Base-by-base conservation (phyloP, 2,113 vertebrate genomes). In the Sphaerodactylus townsendi region DNA sequence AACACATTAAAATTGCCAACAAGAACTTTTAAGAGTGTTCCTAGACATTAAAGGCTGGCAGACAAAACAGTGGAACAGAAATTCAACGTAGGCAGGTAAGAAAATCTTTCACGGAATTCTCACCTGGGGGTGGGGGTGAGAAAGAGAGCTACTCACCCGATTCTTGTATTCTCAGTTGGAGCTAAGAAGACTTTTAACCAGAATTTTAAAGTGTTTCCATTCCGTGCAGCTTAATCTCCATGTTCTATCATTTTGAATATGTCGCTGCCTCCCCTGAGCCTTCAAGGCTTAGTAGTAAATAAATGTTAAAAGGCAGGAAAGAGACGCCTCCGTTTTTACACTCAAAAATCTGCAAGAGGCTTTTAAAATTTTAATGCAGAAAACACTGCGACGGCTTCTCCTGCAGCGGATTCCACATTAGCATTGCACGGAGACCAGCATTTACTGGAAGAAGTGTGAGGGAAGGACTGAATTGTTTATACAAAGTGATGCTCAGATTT, bases 371-470 rank as follows among this genome's bases (percentile, higher is more conserved):
- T 80, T 37, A 68, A 69, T 80, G 64, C 19, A 62, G 23, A 28
- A 62, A 62, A 62, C 59, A 0, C 73, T 68, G 62, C 33, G 23
- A 78, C 71, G 70, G 66, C 39, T 68, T 90, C 69, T 13, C 86
- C 3, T 56, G 53, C 19, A 5, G 59, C 9, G 13, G 59, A 62
- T 62, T 28, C 59, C 89, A 1, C 56, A 82, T 3, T 75, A 86
- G 68, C 76, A 81, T 85, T 81, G 14, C 74, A 37, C 0, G 41
- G 83, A 87, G 82, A 41, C 53, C 79, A 82, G 77, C n/a, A 75
- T 74, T 79, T 69, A 72, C 33, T 81, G 33, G 90, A 89, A 88
- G 81, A 87, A 91, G 77, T 73, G 85, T 48, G 93, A 88, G 75
- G 88, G 87, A 86, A 92, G 81, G 91, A 44, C 59, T 62, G 59